Evolutionary conservation across 2,113 vertebrate genomes (phyloP).

Genomic region (Pimephales promelas): DNA sequence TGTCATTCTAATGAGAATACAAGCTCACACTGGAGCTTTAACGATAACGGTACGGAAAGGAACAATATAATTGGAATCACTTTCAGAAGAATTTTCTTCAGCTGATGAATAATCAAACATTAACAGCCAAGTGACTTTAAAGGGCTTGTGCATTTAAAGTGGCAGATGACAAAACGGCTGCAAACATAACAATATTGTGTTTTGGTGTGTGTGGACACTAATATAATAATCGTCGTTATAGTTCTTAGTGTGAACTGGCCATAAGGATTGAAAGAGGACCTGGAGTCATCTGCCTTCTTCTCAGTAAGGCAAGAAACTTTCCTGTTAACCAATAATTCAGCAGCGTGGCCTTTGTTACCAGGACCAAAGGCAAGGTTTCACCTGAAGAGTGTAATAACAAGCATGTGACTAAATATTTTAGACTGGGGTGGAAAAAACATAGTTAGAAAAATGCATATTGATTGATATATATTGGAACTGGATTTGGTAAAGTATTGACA

Average conservation of each 20-base stretch:
- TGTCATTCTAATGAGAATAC: background rate
- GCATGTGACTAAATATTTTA: background rate
- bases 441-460: background rate
- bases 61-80: background rate
- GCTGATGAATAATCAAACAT: no score
- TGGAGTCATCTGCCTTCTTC: background rate
- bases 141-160: no score
- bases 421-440: background rate
- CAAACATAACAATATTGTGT: no score
- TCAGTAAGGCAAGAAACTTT: constrained; percentile 46
- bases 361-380: constrained; percentile 61
- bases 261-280: background rate
- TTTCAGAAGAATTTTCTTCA: background rate
- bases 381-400: constrained; percentile 53
- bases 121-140: no score
- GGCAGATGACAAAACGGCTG: no score
- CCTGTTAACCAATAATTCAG: constrained; percentile 48
- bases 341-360: constrained; percentile 39
- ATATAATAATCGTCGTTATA: background rate
- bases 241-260: background rate
- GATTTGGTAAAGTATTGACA: background rate
- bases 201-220: no score
- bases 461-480: background rate
- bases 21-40: background rate
- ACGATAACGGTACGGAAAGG: background rate